Base-by-base conservation (phyloP, 1,140 invertebrate species). In the Semibalanus balanoides region DNA sequence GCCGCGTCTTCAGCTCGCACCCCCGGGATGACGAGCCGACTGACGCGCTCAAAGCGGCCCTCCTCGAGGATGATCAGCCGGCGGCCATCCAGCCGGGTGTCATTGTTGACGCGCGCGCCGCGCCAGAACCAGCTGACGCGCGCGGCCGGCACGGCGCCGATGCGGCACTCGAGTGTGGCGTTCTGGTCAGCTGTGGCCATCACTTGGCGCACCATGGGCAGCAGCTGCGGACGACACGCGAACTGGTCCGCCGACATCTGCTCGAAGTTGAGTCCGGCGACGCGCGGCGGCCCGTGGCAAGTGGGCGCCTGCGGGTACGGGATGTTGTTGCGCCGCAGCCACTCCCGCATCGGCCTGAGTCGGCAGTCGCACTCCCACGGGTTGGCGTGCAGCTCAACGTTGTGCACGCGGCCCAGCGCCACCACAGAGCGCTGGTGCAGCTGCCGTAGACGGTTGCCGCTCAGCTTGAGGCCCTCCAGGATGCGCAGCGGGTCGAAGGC, bases 291-390 rank as follows among this genome's bases (percentile, higher is more conserved):
- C 28, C 86, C 84, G 31, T 87, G 86, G 82, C 94, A 96, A 79
- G 89, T 87, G 0, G 93, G 93, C 78, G 91, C 90, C 74, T 82
- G 80, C 0, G 87, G 83, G 76, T 90, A 87, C 0, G 92, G 89
- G 70, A 90, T 88, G 80, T 89, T 90, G 80, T 89, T 90, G 80
- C 89, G 88, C 35, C 87, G 84, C 76, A 96, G 85, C 93, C 93
- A 96, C 30, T 85, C 83, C 77, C 92, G 88, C 79, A 96, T 84
- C 78, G 91, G 88, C 70, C 90, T 83, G 73, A 95, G 84, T 75
- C 89, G 87, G 82, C 94, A 96, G 82, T 95, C 92, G 83, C 94
- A 96, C 73, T 88, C 86, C 94, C 94, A 96, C 73, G 91, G 89
- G 85, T 96, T 96, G 80, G 90, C 90, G 81, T 95, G 90, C 31